Evolutionary conservation across 2,113 vertebrate species (phyloP).

Genomic region (Trogon surrucura): DNA sequence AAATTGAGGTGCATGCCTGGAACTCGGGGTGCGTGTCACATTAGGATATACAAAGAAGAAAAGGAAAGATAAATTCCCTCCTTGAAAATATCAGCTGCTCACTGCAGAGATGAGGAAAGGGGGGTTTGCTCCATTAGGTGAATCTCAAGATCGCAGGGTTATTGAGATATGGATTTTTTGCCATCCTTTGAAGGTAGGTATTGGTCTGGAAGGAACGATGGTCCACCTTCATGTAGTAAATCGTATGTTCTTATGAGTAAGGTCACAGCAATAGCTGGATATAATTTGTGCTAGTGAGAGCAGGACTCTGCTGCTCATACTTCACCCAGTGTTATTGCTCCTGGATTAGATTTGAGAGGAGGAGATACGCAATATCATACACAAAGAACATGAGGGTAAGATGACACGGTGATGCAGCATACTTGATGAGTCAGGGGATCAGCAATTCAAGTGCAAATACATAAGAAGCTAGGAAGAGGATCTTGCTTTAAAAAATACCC

Average conservation of each 20-base stretch:
- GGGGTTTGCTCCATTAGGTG: background rate
- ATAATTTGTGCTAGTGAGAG: conserved; percentile 41
- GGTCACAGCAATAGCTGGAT: background rate
- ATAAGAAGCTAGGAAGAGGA: background rate
- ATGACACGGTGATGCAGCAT: background rate
- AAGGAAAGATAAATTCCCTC: background rate
- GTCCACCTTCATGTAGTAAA: background rate
- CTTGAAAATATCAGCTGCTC: background rate
- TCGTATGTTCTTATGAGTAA: background rate
- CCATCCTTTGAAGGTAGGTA: background rate
- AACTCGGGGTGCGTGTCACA: background rate
- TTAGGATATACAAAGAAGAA: background rate
- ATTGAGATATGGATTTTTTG: background rate
- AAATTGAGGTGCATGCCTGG: background rate
- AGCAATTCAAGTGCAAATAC: conserved; percentile 1
- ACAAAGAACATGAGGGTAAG: background rate
- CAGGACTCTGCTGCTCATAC: background rate
- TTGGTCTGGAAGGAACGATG: background rate
- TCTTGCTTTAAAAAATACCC: background rate
- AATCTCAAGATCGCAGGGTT: background rate
- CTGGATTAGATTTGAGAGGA: background rate
- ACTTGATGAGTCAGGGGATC: conserved; percentile 6
- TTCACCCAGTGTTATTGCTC: background rate
- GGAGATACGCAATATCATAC: background rate
- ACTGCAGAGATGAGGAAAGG: background rate